phyloP scores from a whole-genome alignment of 2,797 vertebrate species.

The Phrynocephalus vlangalii region DNA sequence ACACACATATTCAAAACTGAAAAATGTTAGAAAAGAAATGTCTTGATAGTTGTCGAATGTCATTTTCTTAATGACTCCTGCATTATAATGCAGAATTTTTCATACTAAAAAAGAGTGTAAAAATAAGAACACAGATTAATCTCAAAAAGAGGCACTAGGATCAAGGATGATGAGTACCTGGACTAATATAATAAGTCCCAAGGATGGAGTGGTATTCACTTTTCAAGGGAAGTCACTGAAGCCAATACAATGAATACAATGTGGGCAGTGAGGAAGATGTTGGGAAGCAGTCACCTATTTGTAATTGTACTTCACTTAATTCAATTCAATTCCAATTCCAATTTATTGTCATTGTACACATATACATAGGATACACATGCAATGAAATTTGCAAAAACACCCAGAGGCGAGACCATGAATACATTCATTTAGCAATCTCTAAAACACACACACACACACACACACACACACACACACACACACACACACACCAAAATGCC shows the following conservation, averaged over 20 bases:
- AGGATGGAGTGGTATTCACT: conserved; percentile 39
- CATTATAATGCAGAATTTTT: not conserved
- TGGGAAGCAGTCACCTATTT: conserved; percentile 22
- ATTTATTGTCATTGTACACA: too few species aligned
- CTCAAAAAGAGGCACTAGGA: not conserved
- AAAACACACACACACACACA: too few species aligned
- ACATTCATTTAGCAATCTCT: too few species aligned
- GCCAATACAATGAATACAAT: conserved; percentile 40
- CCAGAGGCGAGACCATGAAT: too few species aligned
- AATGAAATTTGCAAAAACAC: too few species aligned
- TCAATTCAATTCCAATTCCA: too few species aligned
- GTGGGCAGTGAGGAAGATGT: conserved; percentile 36
- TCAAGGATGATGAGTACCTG: conserved; percentile 24
- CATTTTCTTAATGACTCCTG: fast-evolving
- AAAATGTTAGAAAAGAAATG: not conserved
- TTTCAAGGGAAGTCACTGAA: conserved; percentile 57
- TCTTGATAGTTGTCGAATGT: conserved; percentile 24
- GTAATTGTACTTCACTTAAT: not conserved
- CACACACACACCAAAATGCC: too few species aligned
- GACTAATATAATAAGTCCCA: conserved; percentile 23
- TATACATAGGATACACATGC: too few species aligned
- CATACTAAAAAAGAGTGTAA: not conserved
- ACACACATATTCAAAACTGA: not conserved
- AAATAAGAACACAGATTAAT: not conserved
- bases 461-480: too few species aligned